Evolutionary conservation across 1,140 invertebrate genomes (phyloP).

Genomic region (Heliconius himera): DNA sequence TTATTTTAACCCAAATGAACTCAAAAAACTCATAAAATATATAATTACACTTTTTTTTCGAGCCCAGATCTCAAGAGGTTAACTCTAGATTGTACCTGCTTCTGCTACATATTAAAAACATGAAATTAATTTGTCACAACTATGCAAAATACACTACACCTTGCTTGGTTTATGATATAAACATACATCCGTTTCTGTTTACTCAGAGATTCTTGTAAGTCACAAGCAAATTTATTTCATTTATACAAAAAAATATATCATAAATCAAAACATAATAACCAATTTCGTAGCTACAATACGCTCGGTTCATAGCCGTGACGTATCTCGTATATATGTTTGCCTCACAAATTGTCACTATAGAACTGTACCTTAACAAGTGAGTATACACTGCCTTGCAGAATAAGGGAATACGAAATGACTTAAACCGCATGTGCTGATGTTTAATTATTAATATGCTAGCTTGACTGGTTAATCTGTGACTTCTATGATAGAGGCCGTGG

Average conservation of each 20-base stretch:
- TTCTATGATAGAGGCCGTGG: too few relatives aligned
- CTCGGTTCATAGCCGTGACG: constrained; percentile 30
- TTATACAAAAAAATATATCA: neutral
- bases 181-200: too few relatives aligned
- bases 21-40: too few relatives aligned
- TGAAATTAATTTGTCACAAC: too few relatives aligned
- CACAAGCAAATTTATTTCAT: neutral
- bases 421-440: neutral
- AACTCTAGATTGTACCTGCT: neutral
- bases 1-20: too few relatives aligned
- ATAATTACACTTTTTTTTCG: too few relatives aligned
- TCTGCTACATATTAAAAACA: too few relatives aligned
- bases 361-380: constrained; percentile 39
- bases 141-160: too few relatives aligned
- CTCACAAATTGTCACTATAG: constrained; percentile 50
- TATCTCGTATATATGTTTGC: constrained; percentile 46
- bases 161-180: too few relatives aligned
- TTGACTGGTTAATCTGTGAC: neutral
- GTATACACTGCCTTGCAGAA: constrained; percentile 40
- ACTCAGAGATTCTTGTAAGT: too few relatives aligned
- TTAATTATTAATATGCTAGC: neutral
- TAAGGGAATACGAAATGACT: constrained; percentile 37
- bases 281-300: neutral
- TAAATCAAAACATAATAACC: neutral
- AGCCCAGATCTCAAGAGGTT: too few relatives aligned